A percentile compares a stretch with the other conserved stretches of the same genome.
phyloP scores from a whole-genome alignment of 2,113 vertebrate species.

The Hypomesus transpacificus region DNA sequence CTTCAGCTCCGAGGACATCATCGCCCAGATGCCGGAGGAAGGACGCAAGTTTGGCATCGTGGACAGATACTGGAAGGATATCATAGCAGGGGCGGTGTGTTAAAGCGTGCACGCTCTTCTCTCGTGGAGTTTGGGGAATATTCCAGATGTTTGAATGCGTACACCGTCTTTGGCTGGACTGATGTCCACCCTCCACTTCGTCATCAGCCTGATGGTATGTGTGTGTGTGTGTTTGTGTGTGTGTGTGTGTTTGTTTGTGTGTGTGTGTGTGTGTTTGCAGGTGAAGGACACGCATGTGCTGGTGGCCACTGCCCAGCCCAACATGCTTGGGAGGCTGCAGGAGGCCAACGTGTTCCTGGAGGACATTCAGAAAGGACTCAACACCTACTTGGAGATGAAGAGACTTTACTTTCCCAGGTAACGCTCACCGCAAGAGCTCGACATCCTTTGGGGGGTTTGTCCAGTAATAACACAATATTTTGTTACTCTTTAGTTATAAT shows the following conservation, averaged over 20 bases:
- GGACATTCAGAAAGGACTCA: conserved; percentile 83
- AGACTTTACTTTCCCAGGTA: conserved; percentile 82
- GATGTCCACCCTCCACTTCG: too few relatives aligned
- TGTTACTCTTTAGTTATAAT: neutral
- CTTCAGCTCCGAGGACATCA: conserved; percentile 91
- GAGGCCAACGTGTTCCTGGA: conserved; percentile 82
- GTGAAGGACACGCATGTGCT: conserved; percentile 69
- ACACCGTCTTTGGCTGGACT: too few relatives aligned
- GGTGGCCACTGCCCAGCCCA: conserved; percentile 67
- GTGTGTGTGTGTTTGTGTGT: conserved; percentile 18
- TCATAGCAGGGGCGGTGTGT: conserved; percentile 79
- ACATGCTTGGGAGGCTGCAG: conserved; percentile 81
- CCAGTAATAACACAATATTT: too few relatives aligned
- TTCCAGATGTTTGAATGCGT: neutral
- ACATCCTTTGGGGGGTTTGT: too few relatives aligned
- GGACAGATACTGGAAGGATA: conserved; percentile 82
- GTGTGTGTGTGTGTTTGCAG: conserved; percentile 41
- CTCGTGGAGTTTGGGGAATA: neutral
- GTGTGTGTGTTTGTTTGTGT: conserved; percentile 5
- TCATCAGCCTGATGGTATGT: neutral
- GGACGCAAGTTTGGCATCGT: conserved; percentile 84
- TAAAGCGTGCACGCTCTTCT: neutral
- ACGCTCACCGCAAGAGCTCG: neutral
- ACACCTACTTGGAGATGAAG: conserved; percentile 86
- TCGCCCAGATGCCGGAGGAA: conserved; percentile 92